A percentile compares a stretch with the other conserved stretches of the same genome.
Conservation (phyloP, 2,113 vertebrate genomes). For the Solenodon paradoxus region DNA sequence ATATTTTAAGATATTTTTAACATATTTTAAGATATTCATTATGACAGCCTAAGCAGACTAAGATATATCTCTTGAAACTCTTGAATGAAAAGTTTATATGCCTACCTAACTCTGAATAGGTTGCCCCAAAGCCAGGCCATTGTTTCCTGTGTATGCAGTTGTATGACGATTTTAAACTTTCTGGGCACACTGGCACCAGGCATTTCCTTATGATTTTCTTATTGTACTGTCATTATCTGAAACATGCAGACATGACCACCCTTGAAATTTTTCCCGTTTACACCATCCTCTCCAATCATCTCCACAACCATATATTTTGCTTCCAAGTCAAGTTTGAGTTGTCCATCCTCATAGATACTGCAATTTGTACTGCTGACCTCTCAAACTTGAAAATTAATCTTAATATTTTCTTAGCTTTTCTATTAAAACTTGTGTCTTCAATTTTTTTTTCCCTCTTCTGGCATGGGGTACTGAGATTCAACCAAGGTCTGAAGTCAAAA, state of each 20-base stretch:
- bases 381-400: neutral
- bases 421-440: neutral
- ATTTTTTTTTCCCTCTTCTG: neutral
- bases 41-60: neutral
- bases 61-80: neutral
- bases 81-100: neutral
- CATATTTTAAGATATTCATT: too few species aligned
- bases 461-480: neutral
- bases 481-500: neutral
- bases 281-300: neutral
- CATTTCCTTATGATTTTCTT: neutral
- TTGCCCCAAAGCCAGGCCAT: neutral
- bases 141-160: neutral
- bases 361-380: neutral
- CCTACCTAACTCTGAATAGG: neutral
- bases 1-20: too few species aligned
- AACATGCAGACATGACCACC: neutral
- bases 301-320: neutral
- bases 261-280: neutral
- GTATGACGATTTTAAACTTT: neutral
- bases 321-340: neutral
- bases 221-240: neutral
- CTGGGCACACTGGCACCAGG: neutral
- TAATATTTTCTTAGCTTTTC: neutral
- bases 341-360: neutral